Evolutionary conservation across 2,888 invertebrate genomes (phyloP).

Genomic region (Melanophora roralis): DNA sequence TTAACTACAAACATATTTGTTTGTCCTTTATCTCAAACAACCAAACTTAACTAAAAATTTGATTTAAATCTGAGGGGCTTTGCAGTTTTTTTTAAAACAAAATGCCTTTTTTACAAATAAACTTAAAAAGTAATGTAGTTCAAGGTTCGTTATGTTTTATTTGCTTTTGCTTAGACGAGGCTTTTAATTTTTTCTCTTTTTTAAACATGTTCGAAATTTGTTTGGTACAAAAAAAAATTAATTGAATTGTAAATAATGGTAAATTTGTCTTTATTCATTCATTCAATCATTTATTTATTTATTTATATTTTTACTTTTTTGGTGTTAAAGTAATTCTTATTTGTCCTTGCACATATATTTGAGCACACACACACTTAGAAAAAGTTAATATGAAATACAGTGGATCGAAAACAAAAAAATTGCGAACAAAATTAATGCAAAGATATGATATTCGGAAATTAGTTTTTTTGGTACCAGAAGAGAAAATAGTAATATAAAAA

Average conservation of each 20-base stretch:
- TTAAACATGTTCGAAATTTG: neutral
- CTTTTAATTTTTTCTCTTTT: neutral
- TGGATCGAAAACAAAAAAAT: too few relatives aligned
- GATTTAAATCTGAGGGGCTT: too few relatives aligned
- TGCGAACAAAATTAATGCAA: too few relatives aligned
- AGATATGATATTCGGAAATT: too few relatives aligned
- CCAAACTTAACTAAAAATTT: too few relatives aligned
- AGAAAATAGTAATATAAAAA: too few relatives aligned
- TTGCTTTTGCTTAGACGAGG: neutral
- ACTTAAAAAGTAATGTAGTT: neutral
- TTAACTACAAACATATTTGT: too few relatives aligned
- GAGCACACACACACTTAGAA: neutral
- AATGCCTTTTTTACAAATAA: neutral
- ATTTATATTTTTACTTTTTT: neutral
- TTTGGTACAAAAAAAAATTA: conserved; percentile 23
- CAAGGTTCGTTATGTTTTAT: conserved; percentile 26
- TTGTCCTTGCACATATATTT: too few relatives aligned
- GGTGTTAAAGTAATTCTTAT: neutral
- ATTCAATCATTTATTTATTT: neutral
- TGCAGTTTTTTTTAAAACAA: neutral
- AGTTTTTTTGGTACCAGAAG: too few relatives aligned
- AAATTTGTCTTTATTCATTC: neutral
- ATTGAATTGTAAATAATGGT: conserved; percentile 48
- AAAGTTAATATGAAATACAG: too few relatives aligned
- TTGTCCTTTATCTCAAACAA: too few relatives aligned